Evolutionary conservation across 1,140 invertebrate genomes (phyloP), one percentile per base, ranked within the genome.

Genomic region (Mercenaria mercenaria): DNA sequence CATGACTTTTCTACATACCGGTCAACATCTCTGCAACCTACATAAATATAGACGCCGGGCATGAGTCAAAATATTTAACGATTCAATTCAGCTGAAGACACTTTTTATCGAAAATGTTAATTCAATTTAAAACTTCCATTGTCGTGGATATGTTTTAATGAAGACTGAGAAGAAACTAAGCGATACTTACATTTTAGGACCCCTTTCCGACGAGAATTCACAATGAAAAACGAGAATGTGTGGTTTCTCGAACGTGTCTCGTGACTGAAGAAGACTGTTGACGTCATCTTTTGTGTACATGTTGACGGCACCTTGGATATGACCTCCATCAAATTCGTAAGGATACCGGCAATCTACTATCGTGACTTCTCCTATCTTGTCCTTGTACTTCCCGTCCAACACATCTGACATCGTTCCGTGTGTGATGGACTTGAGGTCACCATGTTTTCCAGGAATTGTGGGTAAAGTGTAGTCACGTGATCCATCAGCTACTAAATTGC

Each of bases 151-250:
- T n/a, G n/a, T n/a, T n/a, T n/a, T n/a, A n/a, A n/a, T n/a, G n/a
- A n/a, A n/a, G n/a, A n/a, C n/a, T n/a, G n/a, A n/a, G n/a, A n/a
- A n/a, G n/a, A n/a, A 29, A 47, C 32, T 8, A 39, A 74, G 32
- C 11, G 37, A 20, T 1, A 72, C 67, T 72, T 96, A 98, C 97
- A 99, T 96, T 92, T 97, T 98, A 1, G 99, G 99, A 34, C 98
- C 99, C 37, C 99, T 97, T 96, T 99, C 98, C 79, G 98, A 98
- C 0, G 99, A 99, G 96, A 99, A 99, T 96, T 99, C 99, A 96
- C 99, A 99, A 95, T 99, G 99, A 95, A 99, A 99, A 39, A 99
- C 97, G 32, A 99, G 95, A 64, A 99, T 97, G 72, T 97, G 96
- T 90, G 97, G 97, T 34, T 92, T 90, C 26, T 94, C 94, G 61